These are phyloP conservation scores for Thera britannica DNA, from an alignment of 2,888 invertebrate species.

Conservation along the genomic window DNA sequence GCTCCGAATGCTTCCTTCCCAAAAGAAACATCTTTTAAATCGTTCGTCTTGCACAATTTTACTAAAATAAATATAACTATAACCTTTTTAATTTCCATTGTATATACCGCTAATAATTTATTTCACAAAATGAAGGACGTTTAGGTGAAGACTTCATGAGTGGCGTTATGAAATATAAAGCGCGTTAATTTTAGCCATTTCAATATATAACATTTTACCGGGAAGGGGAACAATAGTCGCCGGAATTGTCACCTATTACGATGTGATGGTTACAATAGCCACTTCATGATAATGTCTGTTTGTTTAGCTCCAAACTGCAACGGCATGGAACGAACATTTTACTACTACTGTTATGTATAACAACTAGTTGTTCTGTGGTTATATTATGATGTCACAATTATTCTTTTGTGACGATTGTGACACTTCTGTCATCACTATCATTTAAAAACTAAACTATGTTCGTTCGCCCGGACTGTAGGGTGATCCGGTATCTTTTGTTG, in stretches of 20 bases:
- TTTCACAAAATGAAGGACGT: neutral
- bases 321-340: constrained; percentile 49
- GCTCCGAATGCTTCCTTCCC: constrained; percentile 39
- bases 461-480: too few relatives aligned
- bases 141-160: constrained; percentile 3
- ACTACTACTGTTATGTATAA: constrained; percentile 7
- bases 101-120: neutral
- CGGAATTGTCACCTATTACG: constrained; percentile 51
- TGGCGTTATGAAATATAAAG: constrained; percentile 30
- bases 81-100: constrained; percentile 15
- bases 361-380: constrained; percentile 2
- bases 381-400: constrained; percentile 11
- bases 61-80: constrained; percentile 35
- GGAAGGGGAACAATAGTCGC: constrained; percentile 54
- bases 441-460: neutral
- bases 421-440: constrained; percentile 6
- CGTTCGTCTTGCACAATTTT: constrained; percentile 50
- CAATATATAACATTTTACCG: constrained; percentile 42
- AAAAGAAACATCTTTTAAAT: constrained; percentile 42
- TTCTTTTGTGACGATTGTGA: neutral
- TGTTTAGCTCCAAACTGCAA: constrained; percentile 49
- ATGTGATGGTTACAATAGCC: constrained; percentile 56
- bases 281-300: constrained; percentile 57
- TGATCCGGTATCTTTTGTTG: too few relatives aligned
- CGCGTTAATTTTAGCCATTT: constrained; percentile 26